A percentile compares a stretch with the other conserved stretches of the same genome.
These are phyloP conservation scores for Tiaroga cobitis DNA, from an alignment of 2,797 vertebrate genomes.

Conservation along the genomic window DNA sequence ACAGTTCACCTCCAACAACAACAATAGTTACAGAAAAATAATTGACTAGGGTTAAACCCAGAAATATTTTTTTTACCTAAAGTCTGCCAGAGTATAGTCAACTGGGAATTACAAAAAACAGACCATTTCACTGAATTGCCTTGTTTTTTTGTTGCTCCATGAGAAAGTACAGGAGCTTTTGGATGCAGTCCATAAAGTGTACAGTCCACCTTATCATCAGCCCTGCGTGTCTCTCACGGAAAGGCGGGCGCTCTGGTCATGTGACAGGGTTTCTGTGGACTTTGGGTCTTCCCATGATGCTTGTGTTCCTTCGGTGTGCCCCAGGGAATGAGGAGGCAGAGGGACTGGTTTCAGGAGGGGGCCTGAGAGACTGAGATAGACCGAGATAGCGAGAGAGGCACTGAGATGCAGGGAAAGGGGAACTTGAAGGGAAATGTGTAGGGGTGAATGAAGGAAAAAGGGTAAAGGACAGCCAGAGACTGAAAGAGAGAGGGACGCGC, in stretches of 20 bases:
- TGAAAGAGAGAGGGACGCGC: conserved; percentile 53
- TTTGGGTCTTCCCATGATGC: conserved; percentile 82
- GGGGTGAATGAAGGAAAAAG: conserved; percentile 52
- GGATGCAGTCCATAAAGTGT: conserved; percentile 73
- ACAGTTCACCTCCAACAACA: conserved; percentile 69
- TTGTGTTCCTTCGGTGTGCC: conserved; percentile 76
- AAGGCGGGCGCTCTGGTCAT: conserved; percentile 66
- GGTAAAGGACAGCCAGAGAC: conserved; percentile 47
- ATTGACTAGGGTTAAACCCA: conserved; percentile 49
- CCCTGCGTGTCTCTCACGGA: conserved; percentile 65
- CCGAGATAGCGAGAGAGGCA: conserved; percentile 60
- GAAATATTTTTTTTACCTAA: conserved; percentile 64
- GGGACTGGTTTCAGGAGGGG: conserved; percentile 67
- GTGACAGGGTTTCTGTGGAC: conserved; percentile 71
- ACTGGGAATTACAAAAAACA: conserved; percentile 71
- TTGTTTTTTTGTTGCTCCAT: conserved; percentile 78
- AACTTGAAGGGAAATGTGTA: conserved; percentile 50
- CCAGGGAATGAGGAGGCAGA: conserved; percentile 58
- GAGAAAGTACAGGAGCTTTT: conserved; percentile 79
- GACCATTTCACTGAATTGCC: conserved; percentile 71
- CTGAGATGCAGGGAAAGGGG: conserved; percentile 34
- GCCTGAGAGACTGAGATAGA: conserved; percentile 55
- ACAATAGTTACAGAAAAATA: conserved; percentile 66
- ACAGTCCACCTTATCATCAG: conserved; percentile 73
- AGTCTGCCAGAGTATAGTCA: conserved; percentile 65